Conservation (phyloP, 2,888 invertebrate genomes). For the Apodemia duryi region DNA sequence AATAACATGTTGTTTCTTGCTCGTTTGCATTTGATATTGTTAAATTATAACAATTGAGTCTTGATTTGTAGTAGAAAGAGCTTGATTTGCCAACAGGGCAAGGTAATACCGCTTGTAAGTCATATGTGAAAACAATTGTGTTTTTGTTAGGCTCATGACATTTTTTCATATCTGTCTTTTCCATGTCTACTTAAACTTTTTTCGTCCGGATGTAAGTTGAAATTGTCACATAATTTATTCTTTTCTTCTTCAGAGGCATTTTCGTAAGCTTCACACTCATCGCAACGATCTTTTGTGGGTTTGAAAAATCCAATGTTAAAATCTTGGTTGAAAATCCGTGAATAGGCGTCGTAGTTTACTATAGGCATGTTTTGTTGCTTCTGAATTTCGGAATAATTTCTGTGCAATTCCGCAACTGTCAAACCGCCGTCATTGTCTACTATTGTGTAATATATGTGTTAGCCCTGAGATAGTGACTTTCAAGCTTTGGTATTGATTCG, state of each 20-base stretch:
- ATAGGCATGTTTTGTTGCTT: background rate
- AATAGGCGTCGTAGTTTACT: conserved; percentile 11
- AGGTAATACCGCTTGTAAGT: conserved; percentile 32
- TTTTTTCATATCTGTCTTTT: conserved; percentile 27
- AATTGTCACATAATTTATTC: conserved; percentile 16
- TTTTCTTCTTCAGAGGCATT: conserved; percentile 4
- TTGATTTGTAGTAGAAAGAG: conserved; percentile 30
- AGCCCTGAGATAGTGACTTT: conserved; percentile 15
- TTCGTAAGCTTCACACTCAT: background rate
- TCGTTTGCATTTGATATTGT: conserved; percentile 26
- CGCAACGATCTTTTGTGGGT: background rate
- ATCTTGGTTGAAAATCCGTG: background rate
- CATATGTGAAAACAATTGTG: conserved; percentile 26
- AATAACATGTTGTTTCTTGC: conserved; percentile 25
- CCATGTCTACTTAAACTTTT: conserved; percentile 30
- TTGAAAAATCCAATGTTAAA: background rate
- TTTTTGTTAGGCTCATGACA: conserved; percentile 16
- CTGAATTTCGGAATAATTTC: background rate
- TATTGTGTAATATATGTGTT: background rate
- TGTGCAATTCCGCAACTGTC: conserved; percentile 11
- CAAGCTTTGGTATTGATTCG: conserved; percentile 11
- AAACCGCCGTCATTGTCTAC: conserved; percentile 13
- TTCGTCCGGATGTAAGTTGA: conserved; percentile 27
- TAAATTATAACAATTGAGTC: conserved; percentile 31
- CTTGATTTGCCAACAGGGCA: conserved; percentile 25